Conservation (phyloP, 2,113 vertebrate genomes). For the Regulus satrapa region DNA sequence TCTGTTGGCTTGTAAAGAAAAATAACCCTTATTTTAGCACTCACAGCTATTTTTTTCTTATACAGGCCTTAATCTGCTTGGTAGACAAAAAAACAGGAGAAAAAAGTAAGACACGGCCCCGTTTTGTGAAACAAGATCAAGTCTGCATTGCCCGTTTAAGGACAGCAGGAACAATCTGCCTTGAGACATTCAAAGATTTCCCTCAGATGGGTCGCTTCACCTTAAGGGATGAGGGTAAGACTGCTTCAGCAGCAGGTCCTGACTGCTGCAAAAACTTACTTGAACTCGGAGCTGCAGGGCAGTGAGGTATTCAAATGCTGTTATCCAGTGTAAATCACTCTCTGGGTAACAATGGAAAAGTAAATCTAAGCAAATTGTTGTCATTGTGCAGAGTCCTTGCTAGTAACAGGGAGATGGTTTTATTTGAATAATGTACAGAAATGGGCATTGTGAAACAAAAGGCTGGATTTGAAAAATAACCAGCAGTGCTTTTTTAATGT, state of each 20-base stretch:
- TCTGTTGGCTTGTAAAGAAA: neutral
- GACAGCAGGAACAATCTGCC: constrained; percentile 95
- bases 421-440: neutral
- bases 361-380: neutral
- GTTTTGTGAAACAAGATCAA: constrained; percentile 99
- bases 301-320: neutral
- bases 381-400: neutral
- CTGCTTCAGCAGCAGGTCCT: neutral
- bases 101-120: constrained; percentile 96
- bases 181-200: constrained; percentile 99
- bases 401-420: neutral
- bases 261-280: neutral
- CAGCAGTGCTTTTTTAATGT: neutral
- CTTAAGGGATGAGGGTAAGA: constrained; percentile 94
- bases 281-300: neutral
- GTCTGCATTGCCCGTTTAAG: constrained; percentile 94
- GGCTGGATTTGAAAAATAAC: neutral
- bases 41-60: neutral
- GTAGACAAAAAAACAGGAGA: constrained; percentile 99
- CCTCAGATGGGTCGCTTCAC: constrained; percentile 99
- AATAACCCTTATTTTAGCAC: neutral
- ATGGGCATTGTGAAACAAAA: neutral
- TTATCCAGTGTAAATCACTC: neutral
- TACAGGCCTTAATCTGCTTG: constrained; percentile 97
- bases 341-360: neutral